Base-by-base conservation (phyloP, 2,888 invertebrate species). In the Drosophila aldrichi region DNA sequence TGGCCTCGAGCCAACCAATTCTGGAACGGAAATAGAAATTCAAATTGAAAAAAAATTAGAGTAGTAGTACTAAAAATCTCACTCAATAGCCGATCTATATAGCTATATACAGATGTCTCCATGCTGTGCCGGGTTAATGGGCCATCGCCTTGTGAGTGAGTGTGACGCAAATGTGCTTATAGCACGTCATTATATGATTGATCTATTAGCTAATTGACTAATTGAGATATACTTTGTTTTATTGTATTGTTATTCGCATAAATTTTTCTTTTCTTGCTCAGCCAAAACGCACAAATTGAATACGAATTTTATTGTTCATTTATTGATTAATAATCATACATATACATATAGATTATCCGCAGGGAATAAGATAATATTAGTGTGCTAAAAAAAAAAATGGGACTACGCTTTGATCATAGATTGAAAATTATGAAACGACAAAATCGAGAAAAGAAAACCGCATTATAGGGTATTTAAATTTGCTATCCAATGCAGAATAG, bases 1-100 rank as follows among this genome's bases (percentile, higher is more conserved):
- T 83, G 87, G 88, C 84, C 61, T 38, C 63, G 68, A 69, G 88
- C 89, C 89, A 83, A 84, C 81, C 72, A 62, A 70, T 74, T 84
- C 85, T 84, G 84, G 88, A 84, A 89, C 89, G 85, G 88, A 88
- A 84, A 84, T 88, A 84, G 79, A 78, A 52, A 46, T 49, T 63
- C 14, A 44, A 44, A 22, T 18, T 43, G 48, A 60, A 52, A 36
- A 52, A 36, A 48, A 16, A 59, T 12, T 49, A 52, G n/a, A 25
- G n/a, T 34, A 49, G 49, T 49, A 43, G 14, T 36, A 22, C 43
- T 51, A 22, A 40, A 60, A 20, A 62, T 61, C 48, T 68, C 20
- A 43, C 56, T 60, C 62, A 71, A 66, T 51, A n/a, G 61, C 40
- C 25, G 52, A 56, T 46, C 41, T 34, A 10, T 32, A n/a, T 25